These are phyloP conservation scores for Agonopterix subpropinquella DNA, from an alignment of 2,888 invertebrate species.

Conservation along the genomic window DNA sequence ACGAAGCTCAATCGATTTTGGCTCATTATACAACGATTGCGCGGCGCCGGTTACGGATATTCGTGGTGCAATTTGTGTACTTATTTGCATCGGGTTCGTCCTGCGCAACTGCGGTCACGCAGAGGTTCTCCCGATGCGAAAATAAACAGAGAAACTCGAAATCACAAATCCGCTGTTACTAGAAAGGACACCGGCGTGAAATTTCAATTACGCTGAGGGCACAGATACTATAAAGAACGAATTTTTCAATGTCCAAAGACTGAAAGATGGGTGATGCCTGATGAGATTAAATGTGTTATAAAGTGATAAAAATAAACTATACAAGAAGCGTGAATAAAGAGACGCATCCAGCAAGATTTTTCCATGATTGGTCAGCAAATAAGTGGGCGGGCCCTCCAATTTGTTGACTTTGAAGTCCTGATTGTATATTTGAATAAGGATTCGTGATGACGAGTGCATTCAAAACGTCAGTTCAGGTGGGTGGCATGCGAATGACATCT, in stretches of 20 bases:
- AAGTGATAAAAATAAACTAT: too few relatives aligned
- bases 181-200: background rate
- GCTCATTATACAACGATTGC: slow-evolving; percentile 55
- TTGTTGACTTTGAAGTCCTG: slow-evolving; percentile 56
- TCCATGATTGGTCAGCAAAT: slow-evolving; percentile 26
- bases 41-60: slow-evolving; percentile 52
- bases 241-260: too few relatives aligned
- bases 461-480: slow-evolving; percentile 38
- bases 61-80: slow-evolving; percentile 59
- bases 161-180: slow-evolving; percentile 15
- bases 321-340: background rate
- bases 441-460: slow-evolving; percentile 37
- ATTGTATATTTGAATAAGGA: slow-evolving; percentile 52
- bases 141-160: slow-evolving; percentile 45
- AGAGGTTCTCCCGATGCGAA: slow-evolving; percentile 45
- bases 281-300: too few relatives aligned
- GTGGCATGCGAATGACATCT: slow-evolving; percentile 38
- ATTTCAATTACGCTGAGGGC: too few relatives aligned
- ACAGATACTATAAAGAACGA: too few relatives aligned
- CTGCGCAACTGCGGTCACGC: slow-evolving; percentile 52
- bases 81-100: slow-evolving; percentile 56
- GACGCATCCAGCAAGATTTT: slow-evolving; percentile 19
- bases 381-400: slow-evolving; percentile 56
- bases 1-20: slow-evolving; percentile 48
- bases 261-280: too few relatives aligned